These are phyloP conservation scores for Melanotaenia nigrans DNA, from an alignment of 2,797 vertebrate genomes.

Conservation along the genomic window DNA sequence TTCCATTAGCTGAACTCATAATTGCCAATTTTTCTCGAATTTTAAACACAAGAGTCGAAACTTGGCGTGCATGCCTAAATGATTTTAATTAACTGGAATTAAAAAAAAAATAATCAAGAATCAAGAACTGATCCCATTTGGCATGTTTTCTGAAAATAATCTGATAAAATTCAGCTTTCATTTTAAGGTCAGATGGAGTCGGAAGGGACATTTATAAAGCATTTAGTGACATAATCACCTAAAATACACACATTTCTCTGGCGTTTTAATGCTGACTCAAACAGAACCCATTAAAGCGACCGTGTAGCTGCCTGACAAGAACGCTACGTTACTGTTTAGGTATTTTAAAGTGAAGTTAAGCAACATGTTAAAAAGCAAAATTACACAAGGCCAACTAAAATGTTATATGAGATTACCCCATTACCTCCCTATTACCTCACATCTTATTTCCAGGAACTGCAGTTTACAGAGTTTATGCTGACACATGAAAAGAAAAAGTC, in stretches of 20 bases:
- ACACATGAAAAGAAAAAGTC: too few species aligned
- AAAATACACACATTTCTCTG: neutral
- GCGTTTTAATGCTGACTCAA: neutral
- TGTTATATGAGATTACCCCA: too few species aligned
- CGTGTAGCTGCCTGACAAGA: too few species aligned
- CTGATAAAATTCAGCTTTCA: neutral
- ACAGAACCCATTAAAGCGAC: neutral
- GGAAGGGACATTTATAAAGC: neutral
- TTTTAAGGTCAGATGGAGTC: neutral
- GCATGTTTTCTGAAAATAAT: neutral
- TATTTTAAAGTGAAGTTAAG: too few species aligned
- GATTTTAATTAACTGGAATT: neutral
- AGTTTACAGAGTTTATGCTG: too few species aligned
- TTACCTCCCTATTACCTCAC: neutral
- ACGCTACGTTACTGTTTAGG: too few species aligned
- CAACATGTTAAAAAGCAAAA: too few species aligned
- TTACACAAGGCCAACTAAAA: too few species aligned
- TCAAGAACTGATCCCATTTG: neutral
- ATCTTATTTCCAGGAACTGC: neutral
- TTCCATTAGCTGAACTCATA: neutral
- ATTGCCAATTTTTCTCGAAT: neutral
- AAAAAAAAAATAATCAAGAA: neutral
- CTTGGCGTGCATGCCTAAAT: neutral
- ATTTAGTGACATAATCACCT: neutral
- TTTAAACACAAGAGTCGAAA: neutral